phyloP scores from a whole-genome alignment of 2,797 vertebrate genomes.

The Diglossa cyanea region DNA sequence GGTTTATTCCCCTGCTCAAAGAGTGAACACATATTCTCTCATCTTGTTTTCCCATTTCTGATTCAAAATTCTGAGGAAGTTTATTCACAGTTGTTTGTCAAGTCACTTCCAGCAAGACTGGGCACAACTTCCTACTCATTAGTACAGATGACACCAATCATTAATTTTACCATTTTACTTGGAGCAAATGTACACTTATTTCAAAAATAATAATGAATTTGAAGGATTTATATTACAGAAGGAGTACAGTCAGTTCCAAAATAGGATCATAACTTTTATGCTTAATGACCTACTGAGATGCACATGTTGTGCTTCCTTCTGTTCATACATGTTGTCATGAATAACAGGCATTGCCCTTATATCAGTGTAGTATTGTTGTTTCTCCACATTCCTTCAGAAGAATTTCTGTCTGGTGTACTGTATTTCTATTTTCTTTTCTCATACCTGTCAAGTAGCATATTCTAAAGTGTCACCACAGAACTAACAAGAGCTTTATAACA shows the following conservation, averaged over 20 bases:
- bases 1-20: background rate
- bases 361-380: background rate
- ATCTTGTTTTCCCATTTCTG: background rate
- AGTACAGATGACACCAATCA: background rate
- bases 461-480: background rate
- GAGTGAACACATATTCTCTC: background rate
- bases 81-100: background rate
- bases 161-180: background rate
- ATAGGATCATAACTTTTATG: background rate
- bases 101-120: background rate
- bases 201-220: background rate
- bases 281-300: background rate
- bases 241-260: background rate
- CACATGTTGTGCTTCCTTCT: background rate
- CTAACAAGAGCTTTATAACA: background rate
- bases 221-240: background rate
- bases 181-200: background rate
- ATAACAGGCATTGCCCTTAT: background rate
- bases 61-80: background rate
- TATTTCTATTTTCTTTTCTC: background rate
- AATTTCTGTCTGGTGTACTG: background rate
- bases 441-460: background rate
- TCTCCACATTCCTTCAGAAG: background rate
- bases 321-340: background rate
- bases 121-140: background rate